These are phyloP conservation scores for Camelus dromedarius DNA, from an alignment of 2,113 vertebrate species.

Conservation along the genomic window DNA sequence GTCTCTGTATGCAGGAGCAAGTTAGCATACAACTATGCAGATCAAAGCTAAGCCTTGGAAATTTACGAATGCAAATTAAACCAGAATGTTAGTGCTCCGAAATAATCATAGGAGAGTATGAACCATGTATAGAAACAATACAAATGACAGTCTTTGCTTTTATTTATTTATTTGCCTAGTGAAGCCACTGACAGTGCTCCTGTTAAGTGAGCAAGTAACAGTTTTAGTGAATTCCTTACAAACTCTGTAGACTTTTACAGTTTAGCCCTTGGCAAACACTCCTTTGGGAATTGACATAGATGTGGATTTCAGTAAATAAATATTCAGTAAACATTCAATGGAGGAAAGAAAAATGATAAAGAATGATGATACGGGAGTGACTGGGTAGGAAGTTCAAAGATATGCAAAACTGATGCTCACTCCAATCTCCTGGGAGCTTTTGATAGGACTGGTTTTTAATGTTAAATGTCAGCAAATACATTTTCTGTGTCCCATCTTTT, in stretches of 20 bases:
- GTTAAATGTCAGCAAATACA: neutral
- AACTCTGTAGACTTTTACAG: neutral
- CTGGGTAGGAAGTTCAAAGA: slow-evolving; percentile 30
- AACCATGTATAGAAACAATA: neutral
- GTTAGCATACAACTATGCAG: neutral
- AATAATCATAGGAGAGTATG: neutral
- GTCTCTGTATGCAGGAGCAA: neutral
- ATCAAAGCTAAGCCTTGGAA: neutral
- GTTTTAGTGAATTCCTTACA: slow-evolving; percentile 28
- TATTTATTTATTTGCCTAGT: neutral
- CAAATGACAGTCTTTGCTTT: slow-evolving; percentile 1
- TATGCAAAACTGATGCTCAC: neutral
- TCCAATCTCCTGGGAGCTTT: neutral
- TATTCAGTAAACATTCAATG: slow-evolving; percentile 2
- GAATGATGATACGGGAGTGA: neutral
- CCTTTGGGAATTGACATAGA: neutral
- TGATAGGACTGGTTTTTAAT: slow-evolving; percentile 5
- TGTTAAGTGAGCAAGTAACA: neutral
- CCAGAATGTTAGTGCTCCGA: neutral
- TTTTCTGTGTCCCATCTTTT: neutral
- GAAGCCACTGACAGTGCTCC: neutral
- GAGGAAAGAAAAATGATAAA: slow-evolving; percentile 43
- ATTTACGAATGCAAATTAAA: slow-evolving; percentile 39
- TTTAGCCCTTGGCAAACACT: neutral
- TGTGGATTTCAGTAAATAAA: slow-evolving; percentile 39